Evolutionary conservation across 1,140 invertebrate genomes (phyloP).

Genomic region (Anoplophora glabripennis): DNA sequence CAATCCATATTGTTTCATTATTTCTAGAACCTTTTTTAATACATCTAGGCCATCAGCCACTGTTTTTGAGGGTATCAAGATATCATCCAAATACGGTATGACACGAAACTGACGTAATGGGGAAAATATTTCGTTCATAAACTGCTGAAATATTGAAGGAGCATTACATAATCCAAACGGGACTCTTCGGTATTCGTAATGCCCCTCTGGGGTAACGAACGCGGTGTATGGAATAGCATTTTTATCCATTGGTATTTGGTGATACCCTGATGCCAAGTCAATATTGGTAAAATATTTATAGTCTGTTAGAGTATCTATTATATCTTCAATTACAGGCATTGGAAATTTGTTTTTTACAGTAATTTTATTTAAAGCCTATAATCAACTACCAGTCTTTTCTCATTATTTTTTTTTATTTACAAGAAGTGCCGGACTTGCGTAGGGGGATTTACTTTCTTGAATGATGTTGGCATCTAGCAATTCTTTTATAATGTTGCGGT

Average conservation of each 20-base stretch:
- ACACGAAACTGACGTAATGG: not conserved
- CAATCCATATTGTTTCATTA: not conserved
- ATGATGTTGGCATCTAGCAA: constrained; percentile 13
- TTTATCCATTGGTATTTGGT: not conserved
- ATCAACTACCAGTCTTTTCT: constrained; percentile 25
- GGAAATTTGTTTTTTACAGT: constrained; percentile 26
- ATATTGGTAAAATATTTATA: constrained; percentile 11
- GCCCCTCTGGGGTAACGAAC: not conserved
- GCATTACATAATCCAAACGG: constrained; percentile 7
- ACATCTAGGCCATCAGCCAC: not conserved
- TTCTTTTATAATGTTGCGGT: constrained; percentile 16
- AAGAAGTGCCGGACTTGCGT: constrained; percentile 11
- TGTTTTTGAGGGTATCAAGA: not conserved
- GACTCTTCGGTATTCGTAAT: not conserved
- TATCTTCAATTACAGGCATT: constrained; percentile 13
- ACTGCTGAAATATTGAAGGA: not conserved
- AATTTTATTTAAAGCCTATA: constrained; percentile 34
- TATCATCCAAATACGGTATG: not conserved
- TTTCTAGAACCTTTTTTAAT: not conserved
- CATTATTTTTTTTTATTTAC: constrained; percentile 8
- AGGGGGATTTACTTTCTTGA: constrained; percentile 6
- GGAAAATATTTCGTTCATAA: not conserved
- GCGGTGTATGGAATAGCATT: constrained; percentile 7
- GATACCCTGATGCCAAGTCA: constrained; percentile 6
- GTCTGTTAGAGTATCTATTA: constrained; percentile 8